Percentiles rank a stretch among this genome's conserved stretches.
Evolutionary conservation across 2,113 vertebrate species (phyloP).

Genomic region (Ellobius talpinus): DNA sequence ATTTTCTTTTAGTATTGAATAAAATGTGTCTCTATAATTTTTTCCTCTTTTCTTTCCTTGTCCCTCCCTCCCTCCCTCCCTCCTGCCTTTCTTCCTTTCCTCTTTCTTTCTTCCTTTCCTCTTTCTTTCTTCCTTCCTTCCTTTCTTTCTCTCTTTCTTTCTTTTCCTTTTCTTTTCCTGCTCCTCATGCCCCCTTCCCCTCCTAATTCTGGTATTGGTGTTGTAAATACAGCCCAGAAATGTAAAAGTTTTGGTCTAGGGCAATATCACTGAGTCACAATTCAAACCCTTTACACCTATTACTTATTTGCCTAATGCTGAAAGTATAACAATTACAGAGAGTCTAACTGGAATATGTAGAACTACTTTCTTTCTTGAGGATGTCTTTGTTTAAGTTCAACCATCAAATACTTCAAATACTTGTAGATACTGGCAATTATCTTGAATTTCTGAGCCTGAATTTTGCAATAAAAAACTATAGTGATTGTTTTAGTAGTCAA

Average conservation of each 20-base stretch:
- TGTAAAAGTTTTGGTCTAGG: fast-evolving
- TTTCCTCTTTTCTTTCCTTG: not conserved
- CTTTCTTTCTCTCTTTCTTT: not conserved
- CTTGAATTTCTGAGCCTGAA: not conserved
- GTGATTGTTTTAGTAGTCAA: not conserved
- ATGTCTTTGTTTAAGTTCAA: not conserved
- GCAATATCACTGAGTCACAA: not conserved
- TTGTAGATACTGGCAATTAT: not conserved
- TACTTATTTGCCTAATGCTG: not conserved
- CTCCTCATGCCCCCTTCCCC: no score
- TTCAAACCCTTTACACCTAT: not conserved
- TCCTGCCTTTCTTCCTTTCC: not conserved
- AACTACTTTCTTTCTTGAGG: not conserved
- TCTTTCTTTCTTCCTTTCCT: not conserved
- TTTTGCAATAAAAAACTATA: not conserved
- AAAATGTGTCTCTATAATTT: not conserved
- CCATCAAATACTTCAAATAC: not conserved
- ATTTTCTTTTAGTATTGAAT: not conserved
- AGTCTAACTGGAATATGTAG: not conserved
- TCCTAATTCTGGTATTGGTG: fast-evolving
- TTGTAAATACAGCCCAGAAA: not conserved
- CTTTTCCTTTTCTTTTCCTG: not conserved
- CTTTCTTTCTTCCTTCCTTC: not conserved
- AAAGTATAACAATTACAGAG: not conserved
- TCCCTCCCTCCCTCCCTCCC: fast-evolving